Evolutionary conservation across 1,140 invertebrate species (phyloP).

Genomic region (Polyergus mexicanus): DNA sequence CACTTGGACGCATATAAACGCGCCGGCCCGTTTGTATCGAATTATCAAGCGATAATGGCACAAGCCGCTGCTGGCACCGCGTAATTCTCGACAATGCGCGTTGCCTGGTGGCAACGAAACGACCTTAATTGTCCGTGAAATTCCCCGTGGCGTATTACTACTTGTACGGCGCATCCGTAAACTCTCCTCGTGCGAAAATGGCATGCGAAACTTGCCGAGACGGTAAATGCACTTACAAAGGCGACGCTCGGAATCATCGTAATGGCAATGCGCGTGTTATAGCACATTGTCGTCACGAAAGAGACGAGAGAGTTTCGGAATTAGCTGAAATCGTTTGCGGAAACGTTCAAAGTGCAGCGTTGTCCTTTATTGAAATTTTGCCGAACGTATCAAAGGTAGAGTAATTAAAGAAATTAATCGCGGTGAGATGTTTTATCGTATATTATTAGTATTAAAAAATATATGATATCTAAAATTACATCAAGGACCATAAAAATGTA

Average conservation of each 20-base stretch:
- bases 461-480: background rate
- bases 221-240: slow-evolving; percentile 70
- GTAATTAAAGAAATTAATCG: background rate
- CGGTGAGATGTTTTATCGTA: background rate
- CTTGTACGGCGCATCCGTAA: slow-evolving; percentile 44
- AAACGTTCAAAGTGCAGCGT: background rate
- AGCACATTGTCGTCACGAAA: slow-evolving; percentile 21
- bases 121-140: slow-evolving; percentile 69
- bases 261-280: slow-evolving; percentile 53
- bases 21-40: slow-evolving; percentile 26
- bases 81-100: slow-evolving; percentile 62
- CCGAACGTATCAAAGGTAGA: background rate
- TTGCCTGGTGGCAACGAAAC: slow-evolving; percentile 53
- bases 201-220: slow-evolving; percentile 67
- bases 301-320: slow-evolving; percentile 50
- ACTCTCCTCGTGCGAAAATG: slow-evolving; percentile 61
- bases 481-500: no score
- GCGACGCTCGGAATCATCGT: slow-evolving; percentile 64
- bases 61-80: background rate
- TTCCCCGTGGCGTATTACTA: slow-evolving; percentile 55
- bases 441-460: background rate
- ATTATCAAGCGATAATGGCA: slow-evolving; percentile 47
- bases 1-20: background rate
- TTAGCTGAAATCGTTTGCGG: slow-evolving; percentile 2
- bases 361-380: background rate